These are phyloP conservation scores for Harpalus rubripes DNA, from an alignment of 2,888 invertebrate species.

Conservation along the genomic window DNA sequence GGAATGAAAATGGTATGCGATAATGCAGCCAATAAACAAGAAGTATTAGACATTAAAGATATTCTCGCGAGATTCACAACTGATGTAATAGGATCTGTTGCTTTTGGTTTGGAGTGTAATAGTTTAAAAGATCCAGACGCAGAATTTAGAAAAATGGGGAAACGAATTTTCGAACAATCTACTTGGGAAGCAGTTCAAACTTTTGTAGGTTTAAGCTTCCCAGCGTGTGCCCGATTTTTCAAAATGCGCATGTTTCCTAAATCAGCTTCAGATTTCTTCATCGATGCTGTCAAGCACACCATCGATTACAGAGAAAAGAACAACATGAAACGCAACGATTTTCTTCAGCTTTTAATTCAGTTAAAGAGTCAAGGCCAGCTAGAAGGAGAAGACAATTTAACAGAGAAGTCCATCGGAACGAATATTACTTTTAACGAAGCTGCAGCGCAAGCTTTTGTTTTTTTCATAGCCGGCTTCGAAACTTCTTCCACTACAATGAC, in stretches of 20 bases:
- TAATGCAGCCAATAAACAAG: constrained; percentile 34
- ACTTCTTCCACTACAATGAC: constrained; percentile 66
- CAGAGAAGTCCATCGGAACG: constrained; percentile 42
- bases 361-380: constrained; percentile 55
- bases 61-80: constrained; percentile 56
- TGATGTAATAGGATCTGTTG: constrained; percentile 61
- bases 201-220: constrained; percentile 49
- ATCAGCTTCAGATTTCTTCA: constrained; percentile 51
- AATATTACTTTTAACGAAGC: constrained; percentile 63
- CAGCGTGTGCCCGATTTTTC: constrained; percentile 12
- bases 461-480: constrained; percentile 67
- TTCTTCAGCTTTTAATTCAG: constrained; percentile 63
- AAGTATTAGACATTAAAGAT: constrained; percentile 60
- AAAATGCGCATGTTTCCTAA: constrained; percentile 47
- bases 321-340: constrained; percentile 62
- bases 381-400: constrained; percentile 31
- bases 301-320: constrained; percentile 61
- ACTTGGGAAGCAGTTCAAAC: constrained; percentile 44
- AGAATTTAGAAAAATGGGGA: constrained; percentile 61
- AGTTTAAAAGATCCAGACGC: constrained; percentile 60
- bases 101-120: constrained; percentile 63
- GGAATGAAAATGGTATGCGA: constrained; percentile 48
- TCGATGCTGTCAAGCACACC: constrained; percentile 57
- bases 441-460: constrained; percentile 67
- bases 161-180: constrained; percentile 37